Evolutionary conservation across 2,888 invertebrate genomes (phyloP).

Genomic region (Willowsia nigromaculata): DNA sequence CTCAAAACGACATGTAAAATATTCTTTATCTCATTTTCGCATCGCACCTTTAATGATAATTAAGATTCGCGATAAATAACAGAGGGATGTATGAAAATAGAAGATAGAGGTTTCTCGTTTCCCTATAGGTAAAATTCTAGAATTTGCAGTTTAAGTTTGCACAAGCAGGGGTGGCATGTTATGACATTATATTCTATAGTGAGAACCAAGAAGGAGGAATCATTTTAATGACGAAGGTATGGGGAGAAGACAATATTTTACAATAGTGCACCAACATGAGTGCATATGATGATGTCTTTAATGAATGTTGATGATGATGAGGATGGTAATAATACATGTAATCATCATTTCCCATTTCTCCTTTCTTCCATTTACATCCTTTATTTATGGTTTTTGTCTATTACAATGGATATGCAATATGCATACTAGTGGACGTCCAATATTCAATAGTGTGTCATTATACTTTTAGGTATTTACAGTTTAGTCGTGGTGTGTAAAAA

Average conservation of each 20-base stretch:
- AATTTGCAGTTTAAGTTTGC: no score
- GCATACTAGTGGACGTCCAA: background rate
- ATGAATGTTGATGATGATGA: background rate
- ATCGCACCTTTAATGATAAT: constrained; percentile 10
- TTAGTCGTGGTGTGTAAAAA: background rate
- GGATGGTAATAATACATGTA: background rate
- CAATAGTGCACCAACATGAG: background rate
- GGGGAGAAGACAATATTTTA: constrained; percentile 8
- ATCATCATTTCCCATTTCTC: constrained; percentile 2
- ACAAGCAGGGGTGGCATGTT: background rate
- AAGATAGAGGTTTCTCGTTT: background rate
- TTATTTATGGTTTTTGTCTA: background rate
- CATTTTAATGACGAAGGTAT: background rate
- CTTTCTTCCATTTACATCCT: background rate
- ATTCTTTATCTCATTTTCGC: constrained; percentile 2
- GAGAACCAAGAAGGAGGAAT: background rate
- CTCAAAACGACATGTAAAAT: background rate
- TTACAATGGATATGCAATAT: background rate
- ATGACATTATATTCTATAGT: background rate
- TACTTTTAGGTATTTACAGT: background rate
- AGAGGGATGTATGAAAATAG: background rate
- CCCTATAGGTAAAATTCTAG: background rate
- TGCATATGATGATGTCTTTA: background rate
- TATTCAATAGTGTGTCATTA: background rate
- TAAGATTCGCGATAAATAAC: background rate